Conservation (phyloP, 2,797 vertebrate genomes). For the Myotis vivesi region DNA sequence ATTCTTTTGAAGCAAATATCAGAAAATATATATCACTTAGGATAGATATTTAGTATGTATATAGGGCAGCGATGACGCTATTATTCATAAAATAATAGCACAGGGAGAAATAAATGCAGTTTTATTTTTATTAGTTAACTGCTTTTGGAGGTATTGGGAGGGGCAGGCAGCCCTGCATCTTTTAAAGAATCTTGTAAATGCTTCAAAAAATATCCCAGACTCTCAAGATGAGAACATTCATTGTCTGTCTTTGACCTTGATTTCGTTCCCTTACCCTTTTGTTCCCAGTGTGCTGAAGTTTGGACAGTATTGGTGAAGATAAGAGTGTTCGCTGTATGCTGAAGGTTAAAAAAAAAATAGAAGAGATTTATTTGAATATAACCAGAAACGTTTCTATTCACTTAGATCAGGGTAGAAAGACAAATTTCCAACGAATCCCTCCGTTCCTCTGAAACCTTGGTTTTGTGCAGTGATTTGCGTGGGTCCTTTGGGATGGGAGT, state of each 20-base stretch:
- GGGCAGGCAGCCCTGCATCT: neutral
- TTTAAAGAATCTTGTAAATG: neutral
- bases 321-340: neutral
- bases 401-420: neutral
- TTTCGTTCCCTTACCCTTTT: neutral
- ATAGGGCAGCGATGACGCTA: neutral
- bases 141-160: neutral
- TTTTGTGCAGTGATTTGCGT: neutral
- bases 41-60: neutral
- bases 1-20: slow-evolving; percentile 27
- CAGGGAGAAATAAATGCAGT: neutral
- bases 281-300: neutral
- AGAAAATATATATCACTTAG: neutral
- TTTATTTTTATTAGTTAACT: neutral
- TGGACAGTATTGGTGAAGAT: neutral
- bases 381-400: neutral
- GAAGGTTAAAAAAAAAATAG: neutral
- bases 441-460: neutral
- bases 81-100: neutral
- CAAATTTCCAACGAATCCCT: neutral
- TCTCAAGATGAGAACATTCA: neutral
- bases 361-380: neutral
- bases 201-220: neutral
- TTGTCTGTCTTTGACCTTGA: neutral
- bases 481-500: neutral